These are phyloP conservation scores for Rhegmatorhina hoffmannsi DNA, from an alignment of 2,113 vertebrate species.

Conservation along the genomic window DNA sequence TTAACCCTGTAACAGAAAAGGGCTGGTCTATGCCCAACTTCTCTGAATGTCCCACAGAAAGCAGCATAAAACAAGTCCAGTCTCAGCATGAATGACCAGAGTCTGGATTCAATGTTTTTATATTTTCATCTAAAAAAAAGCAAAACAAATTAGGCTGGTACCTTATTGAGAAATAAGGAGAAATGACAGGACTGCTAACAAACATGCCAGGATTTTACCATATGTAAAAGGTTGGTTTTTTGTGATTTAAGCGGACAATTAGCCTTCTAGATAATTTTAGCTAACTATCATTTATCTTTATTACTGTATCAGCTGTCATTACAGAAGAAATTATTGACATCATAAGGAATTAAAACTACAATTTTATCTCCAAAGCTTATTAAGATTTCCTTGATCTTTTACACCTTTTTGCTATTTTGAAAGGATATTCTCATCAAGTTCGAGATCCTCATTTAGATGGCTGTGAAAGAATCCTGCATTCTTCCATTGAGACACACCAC, in stretches of 20 bases:
- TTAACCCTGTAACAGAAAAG: background rate
- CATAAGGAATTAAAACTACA: background rate
- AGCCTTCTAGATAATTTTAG: conserved; percentile 25
- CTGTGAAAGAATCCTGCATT: background rate
- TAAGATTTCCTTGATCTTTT: background rate
- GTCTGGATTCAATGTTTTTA: background rate
- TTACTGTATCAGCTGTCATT: conserved; percentile 21
- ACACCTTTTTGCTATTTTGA: background rate
- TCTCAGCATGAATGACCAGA: background rate
- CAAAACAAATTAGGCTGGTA: background rate
- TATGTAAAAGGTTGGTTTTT: background rate
- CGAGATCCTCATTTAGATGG: rapidly evolving
- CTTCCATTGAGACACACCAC: background rate
- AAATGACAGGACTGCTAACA: background rate
- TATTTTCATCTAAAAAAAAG: background rate
- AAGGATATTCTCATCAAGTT: background rate
- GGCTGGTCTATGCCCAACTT: background rate
- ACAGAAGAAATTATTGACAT: conserved; percentile 3
- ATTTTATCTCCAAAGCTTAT: background rate
- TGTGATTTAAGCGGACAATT: background rate
- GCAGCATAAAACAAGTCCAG: background rate
- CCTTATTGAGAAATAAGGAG: background rate
- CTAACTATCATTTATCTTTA: conserved; percentile 20
- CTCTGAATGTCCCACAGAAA: background rate
- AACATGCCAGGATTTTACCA: background rate